These are phyloP conservation scores for Ptiloglossa arizonensis DNA, from an alignment of 1,140 invertebrate genomes.

Conservation along the genomic window DNA sequence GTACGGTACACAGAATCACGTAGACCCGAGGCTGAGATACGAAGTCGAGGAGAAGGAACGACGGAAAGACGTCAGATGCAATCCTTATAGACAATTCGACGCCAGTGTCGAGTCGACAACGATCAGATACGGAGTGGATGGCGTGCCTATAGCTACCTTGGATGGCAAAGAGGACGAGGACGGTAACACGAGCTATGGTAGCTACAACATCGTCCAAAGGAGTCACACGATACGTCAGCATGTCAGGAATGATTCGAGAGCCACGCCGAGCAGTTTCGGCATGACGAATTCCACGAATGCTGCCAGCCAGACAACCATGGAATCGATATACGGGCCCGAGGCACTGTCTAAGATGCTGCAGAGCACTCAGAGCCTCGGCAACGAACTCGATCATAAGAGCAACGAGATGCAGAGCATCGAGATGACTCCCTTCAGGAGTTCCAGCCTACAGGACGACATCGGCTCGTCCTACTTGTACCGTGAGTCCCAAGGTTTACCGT, in stretches of 20 bases:
- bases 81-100: conserved; percentile 57
- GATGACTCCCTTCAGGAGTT: conserved; percentile 70
- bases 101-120: conserved; percentile 28
- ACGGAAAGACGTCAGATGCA: conserved; percentile 45
- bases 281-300: conserved; percentile 61
- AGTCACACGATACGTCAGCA: conserved; percentile 53
- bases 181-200: conserved; percentile 60
- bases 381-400: conserved; percentile 58
- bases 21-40: conserved; percentile 61
- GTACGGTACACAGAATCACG: conserved; percentile 60
- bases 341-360: conserved; percentile 64
- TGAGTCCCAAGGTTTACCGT: conserved; percentile 66
- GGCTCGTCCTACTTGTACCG: conserved; percentile 45
- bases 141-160: conserved; percentile 47
- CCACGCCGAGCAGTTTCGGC: conserved; percentile 49
- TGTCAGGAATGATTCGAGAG: conserved; percentile 61
- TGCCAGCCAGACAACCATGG: conserved; percentile 66
- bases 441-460: conserved; percentile 46
- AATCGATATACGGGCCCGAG: conserved; percentile 71
- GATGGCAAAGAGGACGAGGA: conserved; percentile 49
- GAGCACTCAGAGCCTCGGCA: conserved; percentile 65
- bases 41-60: conserved; percentile 58
- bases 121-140: conserved; percentile 67
- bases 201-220: conserved; percentile 69
- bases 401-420: conserved; percentile 70